Percentiles rank a stretch among this genome's conserved stretches.
Conservation (phyloP, 2,888 invertebrate species). For the Mesorhabditis belari region DNA sequence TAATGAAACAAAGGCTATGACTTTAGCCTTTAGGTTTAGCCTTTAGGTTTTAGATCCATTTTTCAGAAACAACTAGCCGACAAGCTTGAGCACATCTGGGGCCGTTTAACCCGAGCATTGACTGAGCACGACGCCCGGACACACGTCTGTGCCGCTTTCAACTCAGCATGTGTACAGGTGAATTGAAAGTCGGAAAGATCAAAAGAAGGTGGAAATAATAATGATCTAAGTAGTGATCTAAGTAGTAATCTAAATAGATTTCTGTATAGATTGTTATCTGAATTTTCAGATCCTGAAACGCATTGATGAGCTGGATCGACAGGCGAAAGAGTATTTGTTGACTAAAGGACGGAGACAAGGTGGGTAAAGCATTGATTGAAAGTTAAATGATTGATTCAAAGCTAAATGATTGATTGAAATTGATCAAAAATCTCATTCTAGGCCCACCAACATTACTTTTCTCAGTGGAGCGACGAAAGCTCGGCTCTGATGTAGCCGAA, state of each 20-base stretch:
- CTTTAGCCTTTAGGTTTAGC: too few relatives aligned
- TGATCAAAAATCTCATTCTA: background rate
- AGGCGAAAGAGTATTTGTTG: background rate
- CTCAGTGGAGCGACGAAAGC: slow-evolving; percentile 16
- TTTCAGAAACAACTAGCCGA: background rate
- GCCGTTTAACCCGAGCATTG: slow-evolving; percentile 8
- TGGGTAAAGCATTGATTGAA: background rate
- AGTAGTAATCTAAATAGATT: background rate
- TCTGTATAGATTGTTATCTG: background rate
- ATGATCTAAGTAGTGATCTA: background rate
- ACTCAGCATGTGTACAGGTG: slow-evolving; percentile 61
- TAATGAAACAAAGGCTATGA: too few relatives aligned
- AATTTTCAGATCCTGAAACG: background rate
- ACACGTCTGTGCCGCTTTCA: slow-evolving; percentile 70
- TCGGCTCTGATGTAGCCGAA: slow-evolving; percentile 23
- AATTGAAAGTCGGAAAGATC: background rate
- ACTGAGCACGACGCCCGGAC: slow-evolving; percentile 58
- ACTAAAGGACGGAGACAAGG: background rate
- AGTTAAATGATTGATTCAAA: too few relatives aligned
- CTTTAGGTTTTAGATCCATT: too few relatives aligned
- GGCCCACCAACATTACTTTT: background rate
- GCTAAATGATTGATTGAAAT: too few relatives aligned
- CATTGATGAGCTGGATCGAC: background rate
- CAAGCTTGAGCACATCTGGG: slow-evolving; percentile 10
- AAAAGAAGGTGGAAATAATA: too few relatives aligned